phyloP scores from a whole-genome alignment of 1,140 invertebrate genomes.

The Ceratina japonica region DNA sequence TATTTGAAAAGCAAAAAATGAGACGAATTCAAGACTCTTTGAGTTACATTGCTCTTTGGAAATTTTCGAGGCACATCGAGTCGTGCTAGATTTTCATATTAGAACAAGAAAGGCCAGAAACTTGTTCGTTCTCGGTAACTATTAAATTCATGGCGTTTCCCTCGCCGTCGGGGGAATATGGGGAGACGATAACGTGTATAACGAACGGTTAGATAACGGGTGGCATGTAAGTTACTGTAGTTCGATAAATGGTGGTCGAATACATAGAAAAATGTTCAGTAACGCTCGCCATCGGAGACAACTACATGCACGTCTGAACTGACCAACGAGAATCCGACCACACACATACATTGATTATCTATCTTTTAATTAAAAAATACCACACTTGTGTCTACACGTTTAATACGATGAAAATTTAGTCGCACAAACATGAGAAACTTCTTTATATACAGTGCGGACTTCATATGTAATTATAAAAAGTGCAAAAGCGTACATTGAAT shows the following conservation, averaged over 20 bases:
- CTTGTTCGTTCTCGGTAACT: slow-evolving; percentile 27
- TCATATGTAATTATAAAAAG: no score
- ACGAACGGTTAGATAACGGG: slow-evolving; percentile 68
- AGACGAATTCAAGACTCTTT: no score
- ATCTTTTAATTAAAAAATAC: no score
- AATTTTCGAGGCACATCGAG: neutral
- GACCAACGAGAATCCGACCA: neutral
- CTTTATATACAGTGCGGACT: no score
- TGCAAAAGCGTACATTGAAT: no score
- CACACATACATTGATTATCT: no score
- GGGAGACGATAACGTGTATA: slow-evolving; percentile 66
- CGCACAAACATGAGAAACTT: no score
- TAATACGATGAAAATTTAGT: no score
- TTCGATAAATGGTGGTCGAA: slow-evolving; percentile 61
- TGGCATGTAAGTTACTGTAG: slow-evolving; percentile 63
- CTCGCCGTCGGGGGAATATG: slow-evolving; percentile 47
- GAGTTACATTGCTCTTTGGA: no score
- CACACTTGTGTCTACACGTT: no score
- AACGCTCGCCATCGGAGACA: slow-evolving; percentile 17
- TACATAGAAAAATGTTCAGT: slow-evolving; percentile 48
- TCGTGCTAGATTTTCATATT: neutral
- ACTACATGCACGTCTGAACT: slow-evolving; percentile 13
- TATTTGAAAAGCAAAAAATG: no score
- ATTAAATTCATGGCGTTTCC: slow-evolving; percentile 68
- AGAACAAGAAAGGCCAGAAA: neutral